phyloP scores from a whole-genome alignment of 2,888 invertebrate genomes.

The Patella pellucida region DNA sequence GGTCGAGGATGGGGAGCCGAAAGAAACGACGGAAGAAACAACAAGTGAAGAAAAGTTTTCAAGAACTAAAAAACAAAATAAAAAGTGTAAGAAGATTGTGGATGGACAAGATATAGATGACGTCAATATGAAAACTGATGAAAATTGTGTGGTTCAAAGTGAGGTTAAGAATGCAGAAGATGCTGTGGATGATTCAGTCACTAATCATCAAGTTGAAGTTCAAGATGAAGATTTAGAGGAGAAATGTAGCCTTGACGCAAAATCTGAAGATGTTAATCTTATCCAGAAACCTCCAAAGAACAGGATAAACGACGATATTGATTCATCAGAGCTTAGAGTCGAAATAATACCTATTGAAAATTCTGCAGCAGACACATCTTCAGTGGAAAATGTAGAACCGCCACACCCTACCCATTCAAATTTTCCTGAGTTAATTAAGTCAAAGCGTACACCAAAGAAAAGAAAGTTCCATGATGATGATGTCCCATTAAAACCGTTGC shows the following conservation, averaged over 20 bases:
- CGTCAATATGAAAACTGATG: not conserved
- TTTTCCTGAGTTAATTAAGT: slow-evolving; percentile 3
- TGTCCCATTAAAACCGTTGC: not conserved
- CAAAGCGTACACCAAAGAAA: slow-evolving; percentile 23
- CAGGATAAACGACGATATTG: slow-evolving; percentile 26
- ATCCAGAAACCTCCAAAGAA: slow-evolving; percentile 31
- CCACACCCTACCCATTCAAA: slow-evolving; percentile 4
- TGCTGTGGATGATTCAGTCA: not conserved
- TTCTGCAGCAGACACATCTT: not conserved
- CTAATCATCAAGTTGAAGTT: not conserved
- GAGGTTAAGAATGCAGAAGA: not conserved
- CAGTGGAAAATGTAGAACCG: not conserved
- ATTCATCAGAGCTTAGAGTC: slow-evolving; percentile 18
- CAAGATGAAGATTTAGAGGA: not conserved
- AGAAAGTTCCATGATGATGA: slow-evolving; percentile 13
- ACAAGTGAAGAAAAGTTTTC: slow-evolving; percentile 10
- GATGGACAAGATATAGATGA: not conserved
- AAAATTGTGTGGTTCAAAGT: not conserved
- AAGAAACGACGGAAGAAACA: slow-evolving; percentile 6
- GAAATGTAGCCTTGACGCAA: not conserved
- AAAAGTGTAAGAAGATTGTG: slow-evolving; percentile 15
- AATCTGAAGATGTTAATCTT: not conserved
- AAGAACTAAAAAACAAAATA: slow-evolving; percentile 13
- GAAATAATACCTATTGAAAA: slow-evolving; percentile 12
- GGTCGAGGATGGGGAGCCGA: slow-evolving; percentile 11